A percentile compares a stretch with the other conserved stretches of the same genome.
Evolutionary conservation across 2,797 vertebrate genomes (phyloP).

Genomic region (Oceanodroma leucorhoa): DNA sequence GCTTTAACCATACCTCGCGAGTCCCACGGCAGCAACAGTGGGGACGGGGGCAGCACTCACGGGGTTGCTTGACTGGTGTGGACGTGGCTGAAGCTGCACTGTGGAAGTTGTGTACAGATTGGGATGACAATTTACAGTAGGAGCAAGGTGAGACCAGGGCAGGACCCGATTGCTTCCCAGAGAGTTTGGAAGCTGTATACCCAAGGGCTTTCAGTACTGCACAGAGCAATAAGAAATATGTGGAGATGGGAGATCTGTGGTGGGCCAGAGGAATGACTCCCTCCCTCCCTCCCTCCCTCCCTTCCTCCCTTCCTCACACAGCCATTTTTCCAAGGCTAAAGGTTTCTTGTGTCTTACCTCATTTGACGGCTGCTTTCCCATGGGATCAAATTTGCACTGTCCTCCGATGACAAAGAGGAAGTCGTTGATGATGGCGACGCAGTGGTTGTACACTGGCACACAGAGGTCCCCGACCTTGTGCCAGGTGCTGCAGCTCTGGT

Average conservation of each 20-base stretch:
- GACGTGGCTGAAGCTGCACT: neutral
- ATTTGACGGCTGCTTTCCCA: slow-evolving; percentile 60
- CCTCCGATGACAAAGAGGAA: slow-evolving; percentile 71
- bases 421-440: neutral
- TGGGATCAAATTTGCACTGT: slow-evolving; percentile 62
- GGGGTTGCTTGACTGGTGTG: neutral
- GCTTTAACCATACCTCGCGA: fast-evolving
- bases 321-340: neutral
- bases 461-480: slow-evolving; percentile 31
- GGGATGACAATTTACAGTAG: neutral
- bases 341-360: slow-evolving; percentile 28
- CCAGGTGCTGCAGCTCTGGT: slow-evolving; percentile 30
- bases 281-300: neutral
- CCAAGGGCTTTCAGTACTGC: neutral
- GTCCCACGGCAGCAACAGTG: neutral
- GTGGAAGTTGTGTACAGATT: neutral
- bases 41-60: neutral
- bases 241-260: neutral
- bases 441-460: slow-evolving; percentile 67
- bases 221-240: neutral
- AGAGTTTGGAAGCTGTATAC: neutral
- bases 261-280: neutral
- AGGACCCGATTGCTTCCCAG: neutral
- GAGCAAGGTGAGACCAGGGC: neutral
- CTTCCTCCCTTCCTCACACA: neutral